These are phyloP conservation scores for Notodonta dromedarius DNA, from an alignment of 2,888 invertebrate species.

Conservation along the genomic window DNA sequence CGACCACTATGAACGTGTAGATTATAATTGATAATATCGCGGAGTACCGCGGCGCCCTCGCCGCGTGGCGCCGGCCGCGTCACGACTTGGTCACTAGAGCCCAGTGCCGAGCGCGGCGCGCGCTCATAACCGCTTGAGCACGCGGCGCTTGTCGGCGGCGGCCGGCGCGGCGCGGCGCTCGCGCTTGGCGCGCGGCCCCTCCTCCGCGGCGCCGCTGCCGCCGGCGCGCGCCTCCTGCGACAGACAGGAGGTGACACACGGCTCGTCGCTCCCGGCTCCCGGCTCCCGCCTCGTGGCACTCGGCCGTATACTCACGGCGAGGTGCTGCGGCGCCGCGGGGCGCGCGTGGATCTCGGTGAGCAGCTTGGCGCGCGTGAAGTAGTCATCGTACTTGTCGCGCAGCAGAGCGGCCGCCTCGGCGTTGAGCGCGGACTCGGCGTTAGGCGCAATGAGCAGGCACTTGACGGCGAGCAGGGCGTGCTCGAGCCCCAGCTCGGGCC, in stretches of 20 bases:
- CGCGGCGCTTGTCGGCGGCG: slow-evolving; percentile 56
- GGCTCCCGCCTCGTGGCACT: too few relatives aligned
- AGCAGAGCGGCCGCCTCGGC: slow-evolving; percentile 98
- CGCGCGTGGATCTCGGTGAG: slow-evolving; percentile 74
- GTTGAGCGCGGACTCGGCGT: slow-evolving; percentile 98
- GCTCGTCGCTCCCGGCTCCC: too few relatives aligned
- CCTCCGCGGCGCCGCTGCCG: slow-evolving; percentile 74
- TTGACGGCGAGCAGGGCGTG: slow-evolving; percentile 96
- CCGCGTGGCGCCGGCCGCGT: too few relatives aligned
- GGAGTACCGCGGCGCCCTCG: too few relatives aligned
- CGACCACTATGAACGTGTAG: too few relatives aligned
- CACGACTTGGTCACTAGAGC: too few relatives aligned
- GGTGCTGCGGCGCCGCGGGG: slow-evolving; percentile 82
- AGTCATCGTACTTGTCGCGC: slow-evolving; percentile 96
- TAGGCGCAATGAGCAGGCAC: slow-evolving; percentile 98
- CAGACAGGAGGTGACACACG: too few relatives aligned
- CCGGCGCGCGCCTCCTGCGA: slow-evolving; percentile 34
- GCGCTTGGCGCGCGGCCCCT: slow-evolving; percentile 92
- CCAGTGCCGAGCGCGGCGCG: slow-evolving; percentile 6
- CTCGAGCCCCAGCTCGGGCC: slow-evolving; percentile 96
- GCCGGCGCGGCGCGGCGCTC: slow-evolving; percentile 74
- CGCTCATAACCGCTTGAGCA: slow-evolving; percentile 65
- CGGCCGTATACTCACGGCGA: background rate
- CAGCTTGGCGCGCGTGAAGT: slow-evolving; percentile 85
- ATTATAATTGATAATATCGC: too few relatives aligned